These are phyloP conservation scores for Temnothorax rugatulus DNA, from an alignment of 2,888 invertebrate species.

Conservation along the genomic window DNA sequence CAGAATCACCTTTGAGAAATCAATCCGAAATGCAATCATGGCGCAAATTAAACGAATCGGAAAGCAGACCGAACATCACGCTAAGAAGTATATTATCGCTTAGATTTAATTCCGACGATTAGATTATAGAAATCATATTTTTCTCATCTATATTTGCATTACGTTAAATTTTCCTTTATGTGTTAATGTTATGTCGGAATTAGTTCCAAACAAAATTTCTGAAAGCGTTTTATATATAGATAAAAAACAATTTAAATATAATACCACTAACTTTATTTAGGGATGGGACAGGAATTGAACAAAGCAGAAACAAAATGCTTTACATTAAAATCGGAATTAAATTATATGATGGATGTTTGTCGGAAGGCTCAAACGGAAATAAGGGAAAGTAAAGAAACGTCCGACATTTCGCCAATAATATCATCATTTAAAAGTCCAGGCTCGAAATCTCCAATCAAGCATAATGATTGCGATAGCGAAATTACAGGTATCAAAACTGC, in stretches of 20 bases:
- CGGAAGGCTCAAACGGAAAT: constrained; percentile 73
- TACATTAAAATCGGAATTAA: constrained; percentile 85
- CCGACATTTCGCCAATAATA: background rate
- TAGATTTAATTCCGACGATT: background rate
- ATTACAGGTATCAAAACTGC: background rate
- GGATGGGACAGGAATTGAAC: constrained; percentile 85
- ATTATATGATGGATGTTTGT: constrained; percentile 86
- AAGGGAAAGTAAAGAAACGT: constrained; percentile 53
- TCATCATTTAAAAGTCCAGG: background rate
- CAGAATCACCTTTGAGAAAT: constrained; percentile 38
- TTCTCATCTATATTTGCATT: background rate
- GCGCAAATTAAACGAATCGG: constrained; percentile 37
- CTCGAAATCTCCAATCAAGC: background rate
- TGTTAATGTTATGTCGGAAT: background rate
- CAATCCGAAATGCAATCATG: constrained; percentile 18
- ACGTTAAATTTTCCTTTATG: background rate
- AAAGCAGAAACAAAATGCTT: constrained; percentile 85
- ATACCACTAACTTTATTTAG: constrained; percentile 66
- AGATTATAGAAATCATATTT: background rate
- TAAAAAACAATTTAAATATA: background rate
- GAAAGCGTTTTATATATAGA: background rate
- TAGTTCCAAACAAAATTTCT: background rate
- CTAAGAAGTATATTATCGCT: constrained; percentile 67
- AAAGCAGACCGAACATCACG: constrained; percentile 67
- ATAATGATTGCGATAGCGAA: background rate